Base-by-base conservation (phyloP, 1,140 invertebrate genomes). In the Rhagoletis zephyria region DNA sequence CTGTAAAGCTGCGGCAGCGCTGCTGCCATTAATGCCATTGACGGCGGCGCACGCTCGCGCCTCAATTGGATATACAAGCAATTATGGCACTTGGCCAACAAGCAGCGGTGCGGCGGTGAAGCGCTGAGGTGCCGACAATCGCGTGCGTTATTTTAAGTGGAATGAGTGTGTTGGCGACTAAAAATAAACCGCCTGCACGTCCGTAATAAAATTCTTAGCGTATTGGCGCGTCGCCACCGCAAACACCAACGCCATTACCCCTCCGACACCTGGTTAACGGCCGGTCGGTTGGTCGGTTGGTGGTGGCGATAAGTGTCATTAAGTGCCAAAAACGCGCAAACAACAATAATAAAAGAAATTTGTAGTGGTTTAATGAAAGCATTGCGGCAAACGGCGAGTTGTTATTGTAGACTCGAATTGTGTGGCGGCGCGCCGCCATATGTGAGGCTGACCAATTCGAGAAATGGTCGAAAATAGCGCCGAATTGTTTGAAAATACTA, bases 1-100 rank as follows among this genome's bases (percentile, higher is more conserved):
- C 48, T 56, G 74, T 81, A 81, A 74, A 30, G 30, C 30, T 74
- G 67, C 56, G 19, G 45, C 74, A 48, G 74, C 48, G 63, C 67
- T 51, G 86, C n/a, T 30, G 30, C 10, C 61, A 48, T 87, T 70
- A 59, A 56, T 14, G 67, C 59, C 77, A 64, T 81, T 74, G 87
- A 59, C 87, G 59, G 40, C 61, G 86, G 74, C 87, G 81, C 67
- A 87, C 85, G 87, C 65, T 85, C 74, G 59, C 65, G 86, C 63
- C 51, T 90, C 90, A 90, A 90, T 90, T 90, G 90, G 90, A 89
- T 85, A 89, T 88, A 81, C 77, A 77, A 87, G 89, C 88, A 87
- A 87, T 87, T 89, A 88, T 92, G 91, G 91, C 91, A 91, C 89
- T 89, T 88, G 90, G 91, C 91, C 91, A 92, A 88, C 30, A 30